Conservation (phyloP, 2,113 vertebrate genomes). For the Anguilla rostrata region DNA sequence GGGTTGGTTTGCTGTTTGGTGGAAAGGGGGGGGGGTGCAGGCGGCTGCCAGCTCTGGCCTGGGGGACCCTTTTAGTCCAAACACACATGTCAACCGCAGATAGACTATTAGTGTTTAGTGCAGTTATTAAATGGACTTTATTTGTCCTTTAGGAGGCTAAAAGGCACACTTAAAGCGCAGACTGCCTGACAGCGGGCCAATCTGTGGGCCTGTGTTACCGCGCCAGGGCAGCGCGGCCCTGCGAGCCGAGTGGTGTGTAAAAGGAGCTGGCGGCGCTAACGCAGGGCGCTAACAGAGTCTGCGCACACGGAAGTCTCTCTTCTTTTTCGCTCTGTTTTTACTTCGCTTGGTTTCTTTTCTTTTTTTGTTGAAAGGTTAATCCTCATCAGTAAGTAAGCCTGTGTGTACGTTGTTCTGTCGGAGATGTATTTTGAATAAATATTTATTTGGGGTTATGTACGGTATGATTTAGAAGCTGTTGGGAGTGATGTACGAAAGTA, state of each 20-base stretch:
- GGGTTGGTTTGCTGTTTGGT: no score
- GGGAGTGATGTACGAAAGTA: no score
- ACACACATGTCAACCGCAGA: slow-evolving; percentile 81
- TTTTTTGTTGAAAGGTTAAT: no score
- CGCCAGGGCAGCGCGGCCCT: slow-evolving; percentile 55
- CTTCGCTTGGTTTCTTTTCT: no score
- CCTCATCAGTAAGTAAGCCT: no score
- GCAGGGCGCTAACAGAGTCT: not conserved
- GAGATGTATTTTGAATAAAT: no score
- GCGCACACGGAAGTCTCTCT: no score
- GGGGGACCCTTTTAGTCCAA: slow-evolving; percentile 81
- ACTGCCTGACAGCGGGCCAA: slow-evolving; percentile 73
- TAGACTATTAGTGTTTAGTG: slow-evolving; percentile 76
- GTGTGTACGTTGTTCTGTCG: no score
- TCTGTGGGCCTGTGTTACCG: slow-evolving; percentile 75
- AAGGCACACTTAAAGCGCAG: slow-evolving; percentile 73
- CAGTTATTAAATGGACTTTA: slow-evolving; percentile 83
- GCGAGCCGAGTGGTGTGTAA: slow-evolving; percentile 69
- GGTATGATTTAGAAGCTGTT: no score
- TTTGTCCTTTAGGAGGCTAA: slow-evolving; percentile 81
- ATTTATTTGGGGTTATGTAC: no score
- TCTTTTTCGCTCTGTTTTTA: no score
- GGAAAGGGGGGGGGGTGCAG: slow-evolving; percentile 62
- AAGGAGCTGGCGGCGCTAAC: slow-evolving; percentile 58
- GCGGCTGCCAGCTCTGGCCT: slow-evolving; percentile 69